Evolutionary conservation across 2,113 vertebrate species (phyloP), one percentile per base, ranked within the genome.

Genomic region (Strix uralensis): DNA sequence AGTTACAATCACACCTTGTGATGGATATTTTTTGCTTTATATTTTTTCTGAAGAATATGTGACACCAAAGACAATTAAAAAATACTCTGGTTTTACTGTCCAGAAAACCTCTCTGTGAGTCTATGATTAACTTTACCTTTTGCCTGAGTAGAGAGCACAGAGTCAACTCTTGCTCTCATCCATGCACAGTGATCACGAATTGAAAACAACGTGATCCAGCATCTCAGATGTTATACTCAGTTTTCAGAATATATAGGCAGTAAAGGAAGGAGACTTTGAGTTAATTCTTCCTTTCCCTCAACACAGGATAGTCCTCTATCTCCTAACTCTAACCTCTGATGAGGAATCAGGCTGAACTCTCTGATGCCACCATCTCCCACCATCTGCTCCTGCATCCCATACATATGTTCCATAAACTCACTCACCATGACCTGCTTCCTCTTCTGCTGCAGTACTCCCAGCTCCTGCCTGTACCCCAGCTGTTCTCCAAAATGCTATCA

Each of bases 131-230:
- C 15, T 72, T 62, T 34, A 14, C 4, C 27, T 65, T 91, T 65
- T 75, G 21, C 52, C 38, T 47, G 11, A 61, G 9, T 29, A 38
- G 36, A 15, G 6, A 81, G 11, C 7, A 40, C 2, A 36, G 23
- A 81, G 19, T 15, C 6, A 80, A 42, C 59, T 29, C 67, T 80
- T 73, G 12, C 17, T 61, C 8, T 94, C 5, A 25, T 1, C 5
- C 17, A n/a, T 46, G 34, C 11, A 72, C 5, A n/a, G 4, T 2
- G 2, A 36, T 44, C 15, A 40, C 17, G 32, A 67, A 59, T 27
- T 0, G 1, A 90, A 29, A 19, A 15, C 0, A 3, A 3, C 8
- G 22, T 16, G 27, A 79, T 65, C 7, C 11, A 75, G 4, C 4
- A 2, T 25, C 22, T 85, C 25, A 51, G 7, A 49, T 47, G 5